Percentiles rank a stretch among this genome's conserved stretches.
These are phyloP conservation scores for Misgurnus mizolepis DNA, from an alignment of 2,113 vertebrate genomes.

Conservation along the genomic window DNA sequence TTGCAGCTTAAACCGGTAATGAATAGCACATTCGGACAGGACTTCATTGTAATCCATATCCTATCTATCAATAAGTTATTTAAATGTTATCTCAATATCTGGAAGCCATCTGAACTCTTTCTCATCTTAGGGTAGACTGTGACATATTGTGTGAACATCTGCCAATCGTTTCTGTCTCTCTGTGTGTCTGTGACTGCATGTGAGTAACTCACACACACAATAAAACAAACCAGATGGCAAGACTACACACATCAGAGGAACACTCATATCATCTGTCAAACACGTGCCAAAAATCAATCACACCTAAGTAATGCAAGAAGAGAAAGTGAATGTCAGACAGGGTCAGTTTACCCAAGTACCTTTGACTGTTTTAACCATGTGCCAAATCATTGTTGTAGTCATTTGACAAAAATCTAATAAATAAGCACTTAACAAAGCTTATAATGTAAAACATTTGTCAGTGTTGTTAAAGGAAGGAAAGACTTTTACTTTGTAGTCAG, in stretches of 20 bases:
- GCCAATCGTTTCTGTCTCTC: background rate
- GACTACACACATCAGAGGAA: background rate
- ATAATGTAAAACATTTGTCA: background rate
- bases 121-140: background rate
- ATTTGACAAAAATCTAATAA: background rate
- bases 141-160: constrained; percentile 9
- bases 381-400: background rate
- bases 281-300: background rate
- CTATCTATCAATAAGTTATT: no score
- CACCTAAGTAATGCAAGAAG: background rate
- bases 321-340: background rate
- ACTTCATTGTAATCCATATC: no score
- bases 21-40: no score
- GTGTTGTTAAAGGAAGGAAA: background rate
- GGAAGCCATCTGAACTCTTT: background rate
- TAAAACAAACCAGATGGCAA: constrained; percentile 33
- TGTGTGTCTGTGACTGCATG: constrained; percentile 29
- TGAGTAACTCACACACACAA: constrained; percentile 42
- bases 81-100: no score
- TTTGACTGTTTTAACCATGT: background rate
- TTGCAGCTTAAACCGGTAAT: no score
- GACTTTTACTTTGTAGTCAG: background rate
- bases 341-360: background rate
- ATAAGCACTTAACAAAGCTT: constrained; percentile 5
- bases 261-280: constrained; percentile 16